Percentiles rank a stretch among this genome's conserved stretches.
Conservation (phyloP, 2,888 invertebrate genomes). For the Linhomoeus sp. region DNA sequence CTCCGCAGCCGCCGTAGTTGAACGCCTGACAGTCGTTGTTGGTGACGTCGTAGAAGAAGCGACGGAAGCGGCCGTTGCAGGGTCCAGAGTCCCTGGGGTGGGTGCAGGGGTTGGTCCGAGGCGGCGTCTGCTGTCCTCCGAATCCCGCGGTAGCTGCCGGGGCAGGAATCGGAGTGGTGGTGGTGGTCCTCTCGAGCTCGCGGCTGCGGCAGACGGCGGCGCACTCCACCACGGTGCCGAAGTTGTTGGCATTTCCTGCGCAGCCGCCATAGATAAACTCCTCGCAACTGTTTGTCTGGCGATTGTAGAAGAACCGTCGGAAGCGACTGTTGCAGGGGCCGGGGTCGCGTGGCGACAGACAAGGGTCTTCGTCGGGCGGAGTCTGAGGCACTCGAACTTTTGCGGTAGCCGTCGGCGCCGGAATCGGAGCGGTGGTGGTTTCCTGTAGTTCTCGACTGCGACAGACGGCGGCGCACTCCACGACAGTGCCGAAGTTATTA, state of each 20-base stretch:
- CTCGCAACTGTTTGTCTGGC: neutral
- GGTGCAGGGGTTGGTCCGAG: conserved; percentile 17
- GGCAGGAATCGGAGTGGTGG: too few relatives aligned
- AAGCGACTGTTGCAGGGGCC: too few relatives aligned
- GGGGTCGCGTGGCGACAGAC: too few relatives aligned
- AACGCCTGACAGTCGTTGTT: conserved; percentile 17
- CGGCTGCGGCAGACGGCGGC: neutral
- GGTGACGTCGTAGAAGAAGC: conserved; percentile 27
- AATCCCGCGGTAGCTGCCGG: too few relatives aligned
- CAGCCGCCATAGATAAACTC: neutral
- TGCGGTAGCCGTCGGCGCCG: too few relatives aligned
- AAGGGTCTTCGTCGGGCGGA: too few relatives aligned
- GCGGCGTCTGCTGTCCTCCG: too few relatives aligned
- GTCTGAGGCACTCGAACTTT: too few relatives aligned
- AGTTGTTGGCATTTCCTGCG: conserved; percentile 1
- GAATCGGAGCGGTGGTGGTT: too few relatives aligned
- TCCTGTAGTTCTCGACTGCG: too few relatives aligned
- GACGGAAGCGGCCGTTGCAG: conserved; percentile 15
- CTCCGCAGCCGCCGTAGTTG: conserved; percentile 24
- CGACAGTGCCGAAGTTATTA: conserved; percentile 7
- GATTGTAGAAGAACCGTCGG: neutral
- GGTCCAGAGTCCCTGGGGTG: conserved; percentile 24
- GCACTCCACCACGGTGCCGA: conserved; percentile 7
- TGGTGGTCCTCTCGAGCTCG: too few relatives aligned
- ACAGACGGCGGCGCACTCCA: too few relatives aligned